These are phyloP conservation scores for Phorcus lineatus DNA, from an alignment of 2,888 invertebrate genomes.

Conservation along the genomic window DNA sequence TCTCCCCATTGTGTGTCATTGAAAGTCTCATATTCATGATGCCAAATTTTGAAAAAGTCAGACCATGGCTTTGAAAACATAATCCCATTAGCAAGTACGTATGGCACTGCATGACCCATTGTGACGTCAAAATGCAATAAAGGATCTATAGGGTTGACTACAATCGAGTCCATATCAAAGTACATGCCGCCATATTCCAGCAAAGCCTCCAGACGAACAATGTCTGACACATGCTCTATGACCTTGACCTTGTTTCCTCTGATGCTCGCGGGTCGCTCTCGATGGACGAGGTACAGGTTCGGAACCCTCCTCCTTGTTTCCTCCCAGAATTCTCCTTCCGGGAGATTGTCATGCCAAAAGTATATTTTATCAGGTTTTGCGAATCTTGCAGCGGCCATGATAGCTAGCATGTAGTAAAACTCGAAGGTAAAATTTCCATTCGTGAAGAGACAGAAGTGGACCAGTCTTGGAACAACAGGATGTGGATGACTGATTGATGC, in stretches of 20 bases:
- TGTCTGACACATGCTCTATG: background rate
- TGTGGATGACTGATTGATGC: background rate
- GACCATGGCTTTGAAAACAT: background rate
- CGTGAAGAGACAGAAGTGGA: background rate
- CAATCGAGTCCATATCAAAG: background rate
- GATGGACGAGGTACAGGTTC: background rate
- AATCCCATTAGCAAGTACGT: background rate
- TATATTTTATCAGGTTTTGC: background rate
- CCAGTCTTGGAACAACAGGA: background rate
- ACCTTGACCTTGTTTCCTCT: background rate
- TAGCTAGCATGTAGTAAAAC: background rate
- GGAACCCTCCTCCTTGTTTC: background rate
- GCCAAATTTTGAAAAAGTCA: background rate
- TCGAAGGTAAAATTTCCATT: background rate
- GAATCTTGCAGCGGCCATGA: background rate
- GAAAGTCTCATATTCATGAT: background rate
- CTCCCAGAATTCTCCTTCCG: background rate
- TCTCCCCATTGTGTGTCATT: background rate
- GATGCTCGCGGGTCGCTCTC: background rate
- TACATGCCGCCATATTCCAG: constrained; percentile 9
- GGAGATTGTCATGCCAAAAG: constrained; percentile 7
- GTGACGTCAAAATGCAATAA: background rate
- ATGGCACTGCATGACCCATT: background rate
- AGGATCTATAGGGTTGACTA: background rate
- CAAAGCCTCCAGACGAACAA: background rate